Evolutionary conservation across 2,113 vertebrate genomes (phyloP).

Genomic region (Tragelaphus strepsiceros): DNA sequence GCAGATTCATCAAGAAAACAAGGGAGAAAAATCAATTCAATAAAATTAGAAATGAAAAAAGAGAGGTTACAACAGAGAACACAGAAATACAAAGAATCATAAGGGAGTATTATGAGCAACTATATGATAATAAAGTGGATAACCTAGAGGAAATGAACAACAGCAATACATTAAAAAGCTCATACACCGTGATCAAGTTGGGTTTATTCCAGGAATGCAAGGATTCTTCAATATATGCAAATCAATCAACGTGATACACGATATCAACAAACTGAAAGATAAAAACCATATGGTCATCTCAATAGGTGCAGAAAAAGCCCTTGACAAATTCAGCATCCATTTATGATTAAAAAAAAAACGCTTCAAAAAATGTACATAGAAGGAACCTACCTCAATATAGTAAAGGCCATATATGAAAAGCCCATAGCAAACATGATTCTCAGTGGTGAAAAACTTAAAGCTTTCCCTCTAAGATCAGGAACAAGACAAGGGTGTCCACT

Average conservation of each 20-base stretch:
- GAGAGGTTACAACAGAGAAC: not conserved
- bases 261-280: not conserved
- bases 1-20: not conserved
- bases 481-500: not conserved
- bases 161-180: not conserved
- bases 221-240: not conserved
- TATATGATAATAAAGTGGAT: not conserved
- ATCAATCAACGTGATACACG: not conserved
- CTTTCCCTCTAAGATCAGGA: not conserved
- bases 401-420: not conserved
- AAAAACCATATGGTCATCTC: not conserved
- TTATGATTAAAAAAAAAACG: fast-evolving
- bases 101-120: not conserved
- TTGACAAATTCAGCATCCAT: not conserved
- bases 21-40: not conserved
- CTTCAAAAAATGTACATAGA: not conserved
- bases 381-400: not conserved
- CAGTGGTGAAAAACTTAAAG: not conserved
- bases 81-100: not conserved
- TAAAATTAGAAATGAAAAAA: not conserved
- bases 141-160: not conserved
- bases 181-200: not conserved
- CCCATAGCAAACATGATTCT: not conserved
- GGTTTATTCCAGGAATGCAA: not conserved
- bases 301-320: not conserved